Evolutionary conservation across 2,113 vertebrate genomes (phyloP).

Genomic region (Etia nguti): DNA sequence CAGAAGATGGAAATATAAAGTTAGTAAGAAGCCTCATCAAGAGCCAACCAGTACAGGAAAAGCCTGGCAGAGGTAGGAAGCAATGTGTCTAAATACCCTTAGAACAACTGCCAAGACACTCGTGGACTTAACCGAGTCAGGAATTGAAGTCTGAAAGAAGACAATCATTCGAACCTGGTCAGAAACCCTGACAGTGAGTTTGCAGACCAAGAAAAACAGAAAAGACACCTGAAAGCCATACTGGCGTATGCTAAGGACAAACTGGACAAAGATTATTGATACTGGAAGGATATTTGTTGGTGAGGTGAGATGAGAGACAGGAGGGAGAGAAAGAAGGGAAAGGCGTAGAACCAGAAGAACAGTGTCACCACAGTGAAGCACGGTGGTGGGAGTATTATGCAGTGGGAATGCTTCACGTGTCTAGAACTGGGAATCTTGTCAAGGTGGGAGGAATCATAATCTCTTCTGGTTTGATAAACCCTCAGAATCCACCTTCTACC

Average conservation of each 20-base stretch:
- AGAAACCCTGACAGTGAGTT: not conserved
- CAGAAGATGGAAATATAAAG: not conserved
- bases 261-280: not conserved
- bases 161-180: not conserved
- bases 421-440: not conserved
- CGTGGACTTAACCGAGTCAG: not conserved
- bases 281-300: fast-evolving
- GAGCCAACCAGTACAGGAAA: not conserved
- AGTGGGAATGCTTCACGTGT: not conserved
- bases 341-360: not conserved
- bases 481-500: not conserved
- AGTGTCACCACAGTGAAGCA: fast-evolving
- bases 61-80: not conserved
- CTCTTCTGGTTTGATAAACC: not conserved
- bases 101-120: not conserved
- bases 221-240: not conserved
- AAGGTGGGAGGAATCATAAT: not conserved
- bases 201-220: not conserved
- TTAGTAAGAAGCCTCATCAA: not conserved
- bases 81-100: not conserved
- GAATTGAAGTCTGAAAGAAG: not conserved
- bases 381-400: not conserved
- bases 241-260: not conserved
- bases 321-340: not conserved
- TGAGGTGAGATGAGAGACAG: not conserved